Conservation (phyloP, 2,113 vertebrate species). For the Catharus minimus region DNA sequence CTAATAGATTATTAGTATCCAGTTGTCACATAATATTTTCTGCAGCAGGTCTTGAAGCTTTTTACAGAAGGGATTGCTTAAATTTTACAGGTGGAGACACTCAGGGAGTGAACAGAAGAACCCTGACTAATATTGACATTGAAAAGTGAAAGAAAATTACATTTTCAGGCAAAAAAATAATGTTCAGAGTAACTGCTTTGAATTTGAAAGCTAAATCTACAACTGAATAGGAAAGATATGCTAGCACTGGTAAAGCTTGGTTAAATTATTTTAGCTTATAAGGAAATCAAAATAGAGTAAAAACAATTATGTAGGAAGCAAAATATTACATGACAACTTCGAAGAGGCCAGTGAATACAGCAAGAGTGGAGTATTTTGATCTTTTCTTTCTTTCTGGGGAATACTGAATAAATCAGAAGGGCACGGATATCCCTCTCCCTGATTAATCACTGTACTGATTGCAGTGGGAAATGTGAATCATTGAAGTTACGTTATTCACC, state of each 20-base stretch:
- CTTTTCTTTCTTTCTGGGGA: background rate
- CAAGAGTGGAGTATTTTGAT: background rate
- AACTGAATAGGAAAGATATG: background rate
- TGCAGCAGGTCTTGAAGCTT: background rate
- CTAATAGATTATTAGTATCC: background rate
- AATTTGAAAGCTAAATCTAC: background rate
- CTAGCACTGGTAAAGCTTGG: background rate
- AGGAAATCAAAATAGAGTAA: background rate
- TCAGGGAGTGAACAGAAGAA: background rate
- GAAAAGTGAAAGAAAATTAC: constrained; percentile 2
- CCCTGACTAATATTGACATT: background rate
- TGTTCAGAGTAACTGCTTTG: background rate
- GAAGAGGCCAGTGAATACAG: background rate
- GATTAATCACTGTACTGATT: background rate
- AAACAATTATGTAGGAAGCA: background rate
- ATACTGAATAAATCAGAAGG: background rate
- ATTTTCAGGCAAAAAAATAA: background rate
- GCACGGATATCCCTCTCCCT: background rate
- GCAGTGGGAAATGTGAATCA: background rate
- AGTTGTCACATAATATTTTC: background rate
- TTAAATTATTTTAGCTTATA: background rate
- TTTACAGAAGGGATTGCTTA: background rate
- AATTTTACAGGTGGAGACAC: background rate
- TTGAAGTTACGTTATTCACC: accelerated
- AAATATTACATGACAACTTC: background rate